A percentile compares a stretch with the other conserved stretches of the same genome.
phyloP scores from a whole-genome alignment of 2,113 vertebrate species.

The Drymodes brunneopygia region DNA sequence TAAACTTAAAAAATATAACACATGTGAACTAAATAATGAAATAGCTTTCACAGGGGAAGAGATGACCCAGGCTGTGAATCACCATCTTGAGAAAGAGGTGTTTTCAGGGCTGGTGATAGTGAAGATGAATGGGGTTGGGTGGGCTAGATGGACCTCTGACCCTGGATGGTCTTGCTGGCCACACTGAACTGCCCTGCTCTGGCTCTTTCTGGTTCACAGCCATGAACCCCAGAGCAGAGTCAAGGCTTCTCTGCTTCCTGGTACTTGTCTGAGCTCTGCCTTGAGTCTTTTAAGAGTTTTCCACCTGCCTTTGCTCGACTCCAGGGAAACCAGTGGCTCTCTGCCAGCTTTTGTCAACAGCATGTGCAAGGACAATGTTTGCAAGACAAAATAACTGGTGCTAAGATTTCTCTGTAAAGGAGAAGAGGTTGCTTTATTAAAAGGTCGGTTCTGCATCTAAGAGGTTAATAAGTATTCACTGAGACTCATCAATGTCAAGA shows the following conservation, averaged over 20 bases:
- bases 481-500: conserved; percentile 6
- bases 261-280: not conserved
- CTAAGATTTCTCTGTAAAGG: not conserved
- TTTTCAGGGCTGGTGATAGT: not conserved
- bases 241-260: not conserved
- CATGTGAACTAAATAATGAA: not conserved
- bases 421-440: not conserved
- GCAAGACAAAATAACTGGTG: not conserved
- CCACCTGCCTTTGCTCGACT: not conserved
- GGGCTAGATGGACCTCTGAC: not conserved
- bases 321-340: not conserved
- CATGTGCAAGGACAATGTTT: not conserved
- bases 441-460: conserved; percentile 9
- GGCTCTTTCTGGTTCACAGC: not conserved
- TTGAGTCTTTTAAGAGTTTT: not conserved
- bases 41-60: not conserved
- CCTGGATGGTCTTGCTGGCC: not conserved
- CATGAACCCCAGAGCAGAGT: not conserved
- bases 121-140: not conserved
- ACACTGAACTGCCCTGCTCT: not conserved
- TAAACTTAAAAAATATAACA: not conserved
- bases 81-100: not conserved
- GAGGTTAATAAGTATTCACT: conserved; percentile 44
- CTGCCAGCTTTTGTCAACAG: not conserved
- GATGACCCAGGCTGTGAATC: not conserved